phyloP scores from a whole-genome alignment of 1,140 invertebrate genomes.

The Cryptotermes secundus region DNA sequence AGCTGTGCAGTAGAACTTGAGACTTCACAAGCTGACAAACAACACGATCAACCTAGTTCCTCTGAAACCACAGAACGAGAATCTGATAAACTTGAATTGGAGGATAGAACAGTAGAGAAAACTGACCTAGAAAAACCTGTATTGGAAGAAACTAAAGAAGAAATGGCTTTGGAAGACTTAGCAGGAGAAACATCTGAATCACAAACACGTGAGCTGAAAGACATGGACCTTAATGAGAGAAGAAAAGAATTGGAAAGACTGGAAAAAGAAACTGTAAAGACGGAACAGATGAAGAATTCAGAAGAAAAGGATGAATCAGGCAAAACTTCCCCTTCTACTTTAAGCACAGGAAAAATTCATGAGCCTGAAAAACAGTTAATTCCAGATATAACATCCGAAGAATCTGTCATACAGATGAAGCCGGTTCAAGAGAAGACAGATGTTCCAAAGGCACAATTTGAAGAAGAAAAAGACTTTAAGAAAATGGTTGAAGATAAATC shows the following conservation, averaged over 20 bases:
- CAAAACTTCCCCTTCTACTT: background rate
- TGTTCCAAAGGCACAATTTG: constrained; percentile 17
- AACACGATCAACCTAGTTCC: background rate
- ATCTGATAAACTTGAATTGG: background rate
- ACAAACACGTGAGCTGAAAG: background rate
- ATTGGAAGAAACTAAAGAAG: constrained; percentile 28
- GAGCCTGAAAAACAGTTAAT: background rate
- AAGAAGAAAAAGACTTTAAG: constrained; percentile 33
- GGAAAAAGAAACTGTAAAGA: background rate
- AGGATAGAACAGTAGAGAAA: constrained; percentile 32
- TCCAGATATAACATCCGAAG: background rate
- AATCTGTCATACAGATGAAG: background rate
- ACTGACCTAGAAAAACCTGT: constrained; percentile 37
- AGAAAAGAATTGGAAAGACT: background rate
- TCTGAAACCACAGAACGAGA: background rate
- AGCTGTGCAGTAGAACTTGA: background rate
- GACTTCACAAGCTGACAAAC: background rate
- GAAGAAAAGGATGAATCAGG: background rate
- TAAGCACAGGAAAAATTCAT: background rate
- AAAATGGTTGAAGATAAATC: background rate
- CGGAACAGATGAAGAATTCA: background rate
- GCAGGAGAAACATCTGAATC: background rate
- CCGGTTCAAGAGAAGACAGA: background rate
- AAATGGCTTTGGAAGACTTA: background rate
- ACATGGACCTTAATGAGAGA: background rate